A percentile compares a stretch with the other conserved stretches of the same genome.
phyloP scores from a whole-genome alignment of 2,888 invertebrate genomes.

The Drosophila helvetica region DNA sequence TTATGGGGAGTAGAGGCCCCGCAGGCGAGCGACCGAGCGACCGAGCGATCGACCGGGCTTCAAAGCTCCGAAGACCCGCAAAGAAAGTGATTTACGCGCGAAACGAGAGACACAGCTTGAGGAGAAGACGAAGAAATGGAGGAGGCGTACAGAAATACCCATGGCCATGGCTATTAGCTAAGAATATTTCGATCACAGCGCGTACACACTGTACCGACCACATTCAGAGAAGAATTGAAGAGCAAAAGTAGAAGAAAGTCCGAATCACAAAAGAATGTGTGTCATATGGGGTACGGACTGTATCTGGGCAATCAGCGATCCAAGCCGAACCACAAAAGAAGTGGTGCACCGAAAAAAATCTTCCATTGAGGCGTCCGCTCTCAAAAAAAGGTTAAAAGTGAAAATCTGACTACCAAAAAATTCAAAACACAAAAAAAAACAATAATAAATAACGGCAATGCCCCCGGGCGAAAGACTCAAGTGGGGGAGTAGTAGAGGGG shows the following conservation, averaged over 20 bases:
- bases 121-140: too few relatives aligned
- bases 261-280: too few relatives aligned
- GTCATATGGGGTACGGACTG: slow-evolving; percentile 2
- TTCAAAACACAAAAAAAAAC: slow-evolving; percentile 21
- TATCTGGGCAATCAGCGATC: slow-evolving; percentile 24
- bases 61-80: slow-evolving; percentile 35
- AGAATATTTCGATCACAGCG: not conserved
- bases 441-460: slow-evolving; percentile 34
- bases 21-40: slow-evolving; percentile 16
- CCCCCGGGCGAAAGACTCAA: not conserved
- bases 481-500: slow-evolving; percentile 10
- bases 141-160: too few relatives aligned
- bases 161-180: not conserved
- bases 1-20: slow-evolving; percentile 70
- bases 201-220: not conserved
- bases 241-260: not conserved
- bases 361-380: slow-evolving; percentile 23
- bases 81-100: slow-evolving; percentile 64
- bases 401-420: slow-evolving; percentile 48
- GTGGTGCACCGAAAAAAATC: slow-evolving; percentile 22
- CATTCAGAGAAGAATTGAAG: not conserved
- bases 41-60: slow-evolving; percentile 9
- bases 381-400: slow-evolving; percentile 59
- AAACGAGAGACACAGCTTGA: not conserved
- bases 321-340: slow-evolving; percentile 15